A percentile compares a stretch with the other conserved stretches of the same genome.
Conservation (phyloP, 2,113 vertebrate genomes). For the Phylloscopus whistleri region DNA sequence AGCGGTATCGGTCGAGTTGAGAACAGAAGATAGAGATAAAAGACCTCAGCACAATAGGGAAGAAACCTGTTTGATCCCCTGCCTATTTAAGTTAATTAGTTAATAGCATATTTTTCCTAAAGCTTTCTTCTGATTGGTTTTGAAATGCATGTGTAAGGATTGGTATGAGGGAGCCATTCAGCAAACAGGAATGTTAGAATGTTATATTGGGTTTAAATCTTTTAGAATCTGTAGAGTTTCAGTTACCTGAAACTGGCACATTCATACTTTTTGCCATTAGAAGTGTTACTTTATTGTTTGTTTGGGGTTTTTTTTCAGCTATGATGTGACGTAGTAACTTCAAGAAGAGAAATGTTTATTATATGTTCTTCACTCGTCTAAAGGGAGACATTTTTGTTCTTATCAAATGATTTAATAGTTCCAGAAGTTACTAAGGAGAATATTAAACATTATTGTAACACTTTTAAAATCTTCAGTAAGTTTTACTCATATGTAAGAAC, state of each 20-base stretch:
- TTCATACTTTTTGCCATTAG: background rate
- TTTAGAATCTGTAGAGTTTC: background rate
- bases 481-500: background rate
- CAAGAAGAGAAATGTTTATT: background rate
- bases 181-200: background rate
- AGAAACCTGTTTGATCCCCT: constrained; percentile 25
- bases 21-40: background rate
- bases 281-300: background rate
- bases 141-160: background rate
- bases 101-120: constrained; percentile 29
- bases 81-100: constrained; percentile 48
- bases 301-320: background rate
- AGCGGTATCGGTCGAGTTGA: background rate
- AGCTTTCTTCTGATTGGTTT: constrained; percentile 14
- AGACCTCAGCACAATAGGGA: background rate
- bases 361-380: background rate
- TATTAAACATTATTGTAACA: background rate
- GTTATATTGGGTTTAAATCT: background rate
- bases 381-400: background rate
- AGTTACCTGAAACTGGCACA: background rate
- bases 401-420: background rate
- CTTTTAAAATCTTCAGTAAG: background rate
- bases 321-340: background rate
- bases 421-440: background rate
- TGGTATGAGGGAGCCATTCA: background rate